A percentile compares a stretch with the other conserved stretches of the same genome.
These are phyloP conservation scores for Cherax destructor DNA, from an alignment of 1,140 invertebrate species.

Conservation along the genomic window DNA sequence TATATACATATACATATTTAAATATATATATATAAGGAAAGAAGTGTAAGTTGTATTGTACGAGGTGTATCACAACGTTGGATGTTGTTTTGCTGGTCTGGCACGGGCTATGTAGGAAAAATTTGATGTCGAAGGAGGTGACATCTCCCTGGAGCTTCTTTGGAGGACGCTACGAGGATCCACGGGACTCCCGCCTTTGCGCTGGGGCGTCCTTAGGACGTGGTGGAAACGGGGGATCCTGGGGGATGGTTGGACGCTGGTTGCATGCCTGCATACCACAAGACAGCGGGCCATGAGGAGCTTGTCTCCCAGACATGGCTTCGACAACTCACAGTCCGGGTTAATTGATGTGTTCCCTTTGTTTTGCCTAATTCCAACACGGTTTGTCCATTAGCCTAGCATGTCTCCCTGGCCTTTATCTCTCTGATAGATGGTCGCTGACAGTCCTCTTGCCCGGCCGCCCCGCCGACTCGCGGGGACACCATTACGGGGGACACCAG, in stretches of 20 bases:
- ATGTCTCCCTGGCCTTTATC: conserved; percentile 57
- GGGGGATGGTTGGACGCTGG: conserved; percentile 22
- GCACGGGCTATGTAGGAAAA: neutral
- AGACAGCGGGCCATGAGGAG: conserved; percentile 48
- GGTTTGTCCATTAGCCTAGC: conserved; percentile 69
- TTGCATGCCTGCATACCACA: conserved; percentile 66
- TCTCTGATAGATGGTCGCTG: conserved; percentile 68
- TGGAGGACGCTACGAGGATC: no score
- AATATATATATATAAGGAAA: neutral
- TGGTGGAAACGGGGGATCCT: neutral
- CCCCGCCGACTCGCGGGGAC: conserved; percentile 42
- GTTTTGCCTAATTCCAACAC: conserved; percentile 70
- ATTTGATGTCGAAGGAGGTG: conserved; percentile 20
- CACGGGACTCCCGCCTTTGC: neutral
- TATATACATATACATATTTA: no score
- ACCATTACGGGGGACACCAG: neutral
- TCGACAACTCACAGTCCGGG: conserved; percentile 63
- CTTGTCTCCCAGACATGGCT: conserved; percentile 65
- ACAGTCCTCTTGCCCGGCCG: conserved; percentile 55
- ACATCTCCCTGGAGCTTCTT: conserved; percentile 1
- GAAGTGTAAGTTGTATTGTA: neutral
- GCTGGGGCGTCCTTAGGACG: neutral
- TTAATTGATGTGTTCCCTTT: conserved; percentile 70
- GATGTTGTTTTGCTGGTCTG: neutral
- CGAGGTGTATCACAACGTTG: neutral